Conservation (phyloP, 2,797 vertebrate genomes). For the Lycodopsis pacificus region DNA sequence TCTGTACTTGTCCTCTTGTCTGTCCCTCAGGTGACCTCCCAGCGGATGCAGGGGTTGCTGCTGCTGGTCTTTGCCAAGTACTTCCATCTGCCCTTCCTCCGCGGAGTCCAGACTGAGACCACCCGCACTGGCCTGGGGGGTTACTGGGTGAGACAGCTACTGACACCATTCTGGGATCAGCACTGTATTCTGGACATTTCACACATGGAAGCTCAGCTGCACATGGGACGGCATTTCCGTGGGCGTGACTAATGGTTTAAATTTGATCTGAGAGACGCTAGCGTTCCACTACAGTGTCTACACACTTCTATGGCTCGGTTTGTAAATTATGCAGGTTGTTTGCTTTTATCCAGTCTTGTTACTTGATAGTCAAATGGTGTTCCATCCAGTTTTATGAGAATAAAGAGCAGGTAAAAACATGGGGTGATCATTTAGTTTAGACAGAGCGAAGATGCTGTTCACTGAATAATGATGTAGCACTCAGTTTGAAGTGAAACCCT, state of each 20-base stretch:
- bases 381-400: slow-evolving; percentile 19
- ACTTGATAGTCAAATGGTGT: slow-evolving; percentile 41
- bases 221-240: not conserved
- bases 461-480: not conserved
- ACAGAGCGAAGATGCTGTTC: not conserved
- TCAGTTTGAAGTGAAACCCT: slow-evolving; percentile 11
- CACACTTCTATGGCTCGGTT: not conserved
- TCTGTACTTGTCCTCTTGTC: slow-evolving; percentile 1
- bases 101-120: slow-evolving; percentile 95
- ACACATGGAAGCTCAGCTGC: slow-evolving; percentile 3
- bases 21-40: slow-evolving; percentile 90
- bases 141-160: slow-evolving; percentile 91
- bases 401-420: slow-evolving; percentile 2
- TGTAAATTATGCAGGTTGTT: not conserved
- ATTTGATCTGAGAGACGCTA: slow-evolving; percentile 1
- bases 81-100: slow-evolving; percentile 94
- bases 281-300: not conserved
- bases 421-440: not conserved
- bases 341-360: slow-evolving; percentile 1
- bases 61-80: slow-evolving; percentile 96
- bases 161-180: slow-evolving; percentile 37
- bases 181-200: slow-evolving; percentile 17
- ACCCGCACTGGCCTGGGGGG: slow-evolving; percentile 96
- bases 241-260: not conserved
- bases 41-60: slow-evolving; percentile 96